Evolutionary conservation across 1,140 invertebrate genomes (phyloP), one percentile per base, ranked within the genome.

Genomic region (Tetramorium alpestre): DNA sequence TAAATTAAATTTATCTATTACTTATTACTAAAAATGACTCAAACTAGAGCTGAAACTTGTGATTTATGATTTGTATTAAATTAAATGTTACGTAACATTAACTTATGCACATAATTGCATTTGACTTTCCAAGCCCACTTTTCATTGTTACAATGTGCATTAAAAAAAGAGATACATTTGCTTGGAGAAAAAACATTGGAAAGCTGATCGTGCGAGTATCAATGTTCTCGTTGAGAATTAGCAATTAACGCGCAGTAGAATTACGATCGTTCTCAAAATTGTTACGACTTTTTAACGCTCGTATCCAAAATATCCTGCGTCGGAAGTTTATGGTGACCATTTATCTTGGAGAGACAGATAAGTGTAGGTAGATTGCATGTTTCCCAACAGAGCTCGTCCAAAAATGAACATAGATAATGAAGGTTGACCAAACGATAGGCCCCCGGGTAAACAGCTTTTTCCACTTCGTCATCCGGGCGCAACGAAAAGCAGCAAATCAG

Each of bases 401-500:
- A 67, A 80, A 69, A 51, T 4, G 28, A 67, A 51, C n/a, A 28
- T 13, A 73, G 69, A 60, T 56, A 58, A 44, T 5, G 1, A 5
- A 72, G 18, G 65, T 25, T 58, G 51, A 22, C 25, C 25, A 13
- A 56, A 58, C 51, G 80, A 82, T 58, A 44, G 41, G 8, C 51
- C 11, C 2, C 7, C 38, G 7, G 1, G 7, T 47, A 73, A 73
- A 47, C 6, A 65, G 41, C 8, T 22, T 25, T 22, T 49, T 81
- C 7, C 49, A 22, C n/a, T 73, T 41, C 22, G 22, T 51, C 41
- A 73, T 84, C 38, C 47, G 69, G 25, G 38, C 18, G 25, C 54
- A 18, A 75, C 25, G 54, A 60, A 60, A 82, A 60, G 28, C 49
- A 28, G 33, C 54, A 58, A 44, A 84, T 51, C 64, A 60, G 56